Percentiles rank a stretch among this genome's conserved stretches.
phyloP scores from a whole-genome alignment of 2,797 vertebrate species.

The Bradypodion pumilum region DNA sequence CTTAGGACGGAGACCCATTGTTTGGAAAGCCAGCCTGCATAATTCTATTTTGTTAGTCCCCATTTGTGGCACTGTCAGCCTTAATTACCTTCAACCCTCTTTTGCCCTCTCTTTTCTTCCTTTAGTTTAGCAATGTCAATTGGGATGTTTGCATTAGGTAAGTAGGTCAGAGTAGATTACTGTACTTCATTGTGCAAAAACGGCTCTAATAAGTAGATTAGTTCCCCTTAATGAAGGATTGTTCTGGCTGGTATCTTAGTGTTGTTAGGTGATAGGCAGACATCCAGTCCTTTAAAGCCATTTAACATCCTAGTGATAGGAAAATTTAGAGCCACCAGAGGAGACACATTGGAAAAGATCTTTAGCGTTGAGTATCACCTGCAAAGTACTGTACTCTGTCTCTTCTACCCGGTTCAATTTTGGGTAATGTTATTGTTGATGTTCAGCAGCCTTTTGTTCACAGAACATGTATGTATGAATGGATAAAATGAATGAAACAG shows the following conservation, averaged over 20 bases:
- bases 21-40: slow-evolving; percentile 41
- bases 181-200: slow-evolving; percentile 52
- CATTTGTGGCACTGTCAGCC: slow-evolving; percentile 10
- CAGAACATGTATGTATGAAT: neutral
- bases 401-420: slow-evolving; percentile 12
- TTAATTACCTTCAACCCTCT: slow-evolving; percentile 36
- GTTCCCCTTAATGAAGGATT: slow-evolving; percentile 50
- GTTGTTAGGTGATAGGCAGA: slow-evolving; percentile 10
- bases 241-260: slow-evolving; percentile 49
- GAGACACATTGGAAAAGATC: slow-evolving; percentile 10
- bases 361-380: slow-evolving; percentile 40
- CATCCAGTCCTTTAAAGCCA: slow-evolving; percentile 22
- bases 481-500: neutral
- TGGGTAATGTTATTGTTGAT: slow-evolving; percentile 48
- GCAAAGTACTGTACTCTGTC: slow-evolving; percentile 7
- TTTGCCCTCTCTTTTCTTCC: neutral
- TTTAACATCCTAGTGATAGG: slow-evolving; percentile 51
- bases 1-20: slow-evolving; percentile 12
- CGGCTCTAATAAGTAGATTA: slow-evolving; percentile 53
- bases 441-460: slow-evolving; percentile 50
- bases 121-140: slow-evolving; percentile 31
- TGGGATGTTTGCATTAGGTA: slow-evolving; percentile 44
- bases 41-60: slow-evolving; percentile 18
- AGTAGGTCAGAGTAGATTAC: slow-evolving; percentile 40
- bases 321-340: neutral